These are phyloP conservation scores for Norana najaformis DNA, from an alignment of 2,888 invertebrate species.

Conservation along the genomic window DNA sequence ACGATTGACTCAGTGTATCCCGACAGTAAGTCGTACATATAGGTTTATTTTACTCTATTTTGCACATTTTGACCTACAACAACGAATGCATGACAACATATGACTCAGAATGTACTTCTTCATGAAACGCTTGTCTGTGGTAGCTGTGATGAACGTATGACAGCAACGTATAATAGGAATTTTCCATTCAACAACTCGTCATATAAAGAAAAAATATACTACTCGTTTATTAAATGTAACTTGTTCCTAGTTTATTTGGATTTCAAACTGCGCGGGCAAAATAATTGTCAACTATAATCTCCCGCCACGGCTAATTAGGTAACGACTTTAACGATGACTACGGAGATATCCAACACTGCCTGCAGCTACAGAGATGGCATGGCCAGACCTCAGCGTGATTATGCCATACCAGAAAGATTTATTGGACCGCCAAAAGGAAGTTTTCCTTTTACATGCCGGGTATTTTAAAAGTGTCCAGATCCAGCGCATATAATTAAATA, in stretches of 20 bases:
- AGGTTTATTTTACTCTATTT: neutral
- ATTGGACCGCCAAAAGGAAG: neutral
- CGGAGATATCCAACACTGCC: neutral
- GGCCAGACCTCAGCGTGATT: neutral
- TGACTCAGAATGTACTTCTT: neutral
- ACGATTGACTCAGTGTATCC: neutral
- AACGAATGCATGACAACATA: no score
- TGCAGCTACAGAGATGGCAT: neutral
- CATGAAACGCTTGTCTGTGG: neutral
- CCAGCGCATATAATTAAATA: no score
- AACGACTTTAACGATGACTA: neutral
- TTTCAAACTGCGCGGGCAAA: neutral
- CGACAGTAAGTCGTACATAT: neutral
- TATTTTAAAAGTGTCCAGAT: no score
- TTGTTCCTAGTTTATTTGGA: neutral
- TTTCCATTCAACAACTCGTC: neutral
- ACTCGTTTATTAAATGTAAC: neutral
- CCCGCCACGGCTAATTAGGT: neutral
- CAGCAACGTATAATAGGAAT: neutral
- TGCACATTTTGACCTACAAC: neutral
- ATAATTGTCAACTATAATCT: constrained; percentile 13
- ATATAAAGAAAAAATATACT: neutral
- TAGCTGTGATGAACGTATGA: neutral
- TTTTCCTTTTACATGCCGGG: neutral
- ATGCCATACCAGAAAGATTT: neutral